Evolutionary conservation across 2,113 vertebrate genomes (phyloP).

Genomic region (Sciurus niger): DNA sequence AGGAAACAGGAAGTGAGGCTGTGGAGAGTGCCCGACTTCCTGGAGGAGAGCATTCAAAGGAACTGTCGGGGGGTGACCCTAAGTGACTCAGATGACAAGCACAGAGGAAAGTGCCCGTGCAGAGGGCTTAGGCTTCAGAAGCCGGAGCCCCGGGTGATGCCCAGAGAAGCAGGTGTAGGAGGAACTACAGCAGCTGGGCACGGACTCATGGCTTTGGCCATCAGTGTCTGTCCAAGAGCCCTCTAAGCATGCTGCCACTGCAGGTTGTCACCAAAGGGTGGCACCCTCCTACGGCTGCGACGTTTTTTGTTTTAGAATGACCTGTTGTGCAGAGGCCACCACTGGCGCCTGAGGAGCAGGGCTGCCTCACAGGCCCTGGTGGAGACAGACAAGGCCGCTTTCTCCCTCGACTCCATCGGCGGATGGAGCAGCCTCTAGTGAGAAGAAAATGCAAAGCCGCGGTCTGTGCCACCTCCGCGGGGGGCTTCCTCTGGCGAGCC

Average conservation of each 20-base stretch:
- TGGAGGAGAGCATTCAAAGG: neutral
- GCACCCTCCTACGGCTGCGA: neutral
- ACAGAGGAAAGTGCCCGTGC: neutral
- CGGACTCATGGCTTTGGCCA: neutral
- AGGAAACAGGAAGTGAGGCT: neutral
- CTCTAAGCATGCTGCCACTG: neutral
- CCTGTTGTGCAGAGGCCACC: neutral
- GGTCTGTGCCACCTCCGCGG: neutral
- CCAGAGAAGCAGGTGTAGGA: neutral
- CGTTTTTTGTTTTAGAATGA: neutral
- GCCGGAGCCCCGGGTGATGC: rapidly evolving
- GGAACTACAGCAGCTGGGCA: neutral
- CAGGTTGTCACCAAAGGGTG: neutral
- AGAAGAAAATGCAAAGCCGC: neutral
- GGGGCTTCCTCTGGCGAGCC: neutral
- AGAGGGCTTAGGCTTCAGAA: neutral
- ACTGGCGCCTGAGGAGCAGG: neutral
- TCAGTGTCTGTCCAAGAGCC: neutral
- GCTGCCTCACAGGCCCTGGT: neutral
- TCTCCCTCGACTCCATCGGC: neutral
- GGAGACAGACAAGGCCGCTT: neutral
- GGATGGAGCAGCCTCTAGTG: neutral
- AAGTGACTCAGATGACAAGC: neutral
- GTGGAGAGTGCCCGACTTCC: neutral
- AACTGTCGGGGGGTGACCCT: neutral